These are phyloP conservation scores for Coleophora flavipennella DNA, from an alignment of 2,888 invertebrate species.

Conservation along the genomic window DNA sequence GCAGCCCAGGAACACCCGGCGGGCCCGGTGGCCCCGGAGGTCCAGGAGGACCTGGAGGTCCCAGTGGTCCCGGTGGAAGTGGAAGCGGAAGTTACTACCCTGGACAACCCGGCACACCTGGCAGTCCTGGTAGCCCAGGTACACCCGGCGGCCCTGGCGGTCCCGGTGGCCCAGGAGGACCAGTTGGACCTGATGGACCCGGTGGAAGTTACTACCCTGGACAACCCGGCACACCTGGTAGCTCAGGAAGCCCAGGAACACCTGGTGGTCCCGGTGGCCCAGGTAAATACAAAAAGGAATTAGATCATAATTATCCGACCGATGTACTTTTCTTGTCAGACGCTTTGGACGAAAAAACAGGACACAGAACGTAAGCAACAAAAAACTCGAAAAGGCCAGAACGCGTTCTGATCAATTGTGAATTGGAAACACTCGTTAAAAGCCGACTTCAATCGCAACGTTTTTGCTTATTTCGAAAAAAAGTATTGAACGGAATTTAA, in stretches of 20 bases:
- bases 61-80: conserved; percentile 6
- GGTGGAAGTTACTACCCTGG: conserved; percentile 9
- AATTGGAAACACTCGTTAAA: too few species aligned
- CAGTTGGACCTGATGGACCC: conserved; percentile 24
- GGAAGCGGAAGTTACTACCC: conserved; percentile 11
- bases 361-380: too few species aligned
- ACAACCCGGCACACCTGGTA: conserved; percentile 12
- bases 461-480: too few species aligned
- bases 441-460: too few species aligned
- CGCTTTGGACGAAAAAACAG: too few species aligned
- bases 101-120: conserved; percentile 26
- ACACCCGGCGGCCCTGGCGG: conserved; percentile 24
- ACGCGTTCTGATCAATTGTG: too few species aligned
- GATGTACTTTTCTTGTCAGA: too few species aligned
- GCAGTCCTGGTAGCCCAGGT: conserved; percentile 15
- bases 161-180: conserved; percentile 12
- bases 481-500: too few species aligned
- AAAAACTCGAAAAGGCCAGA: too few species aligned
- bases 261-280: conserved; percentile 1
- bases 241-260: not conserved
- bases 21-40: conserved; percentile 8
- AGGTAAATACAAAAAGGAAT: too few species aligned
- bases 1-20: conserved; percentile 6
- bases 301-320: too few species aligned
- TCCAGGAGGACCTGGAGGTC: conserved; percentile 3